These are phyloP conservation scores for Poecilia picta DNA, from an alignment of 2,797 vertebrate genomes.

Conservation along the genomic window DNA sequence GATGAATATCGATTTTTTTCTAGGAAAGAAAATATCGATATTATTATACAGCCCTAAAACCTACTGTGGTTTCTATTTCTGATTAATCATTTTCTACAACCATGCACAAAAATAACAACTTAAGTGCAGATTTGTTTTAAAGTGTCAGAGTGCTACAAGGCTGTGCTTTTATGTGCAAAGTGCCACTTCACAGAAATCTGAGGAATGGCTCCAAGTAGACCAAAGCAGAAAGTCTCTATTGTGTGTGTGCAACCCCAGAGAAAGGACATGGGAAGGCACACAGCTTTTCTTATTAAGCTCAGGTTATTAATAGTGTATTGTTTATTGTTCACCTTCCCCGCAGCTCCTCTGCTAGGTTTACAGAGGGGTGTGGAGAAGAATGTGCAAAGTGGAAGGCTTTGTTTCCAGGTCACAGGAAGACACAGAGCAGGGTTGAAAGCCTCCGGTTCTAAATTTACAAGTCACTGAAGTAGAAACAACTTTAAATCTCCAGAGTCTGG, in stretches of 20 bases:
- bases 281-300: constrained; percentile 54
- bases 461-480: constrained; percentile 32
- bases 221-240: constrained; percentile 48
- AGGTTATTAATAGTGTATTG: constrained; percentile 83
- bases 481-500: constrained; percentile 26
- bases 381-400: constrained; percentile 41
- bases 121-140: neutral
- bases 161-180: neutral
- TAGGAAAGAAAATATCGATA: no score
- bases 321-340: constrained; percentile 75
- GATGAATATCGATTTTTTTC: no score
- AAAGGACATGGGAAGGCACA: constrained; percentile 51
- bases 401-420: constrained; percentile 67
- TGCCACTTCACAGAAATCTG: constrained; percentile 25
- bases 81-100: neutral
- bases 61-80: neutral
- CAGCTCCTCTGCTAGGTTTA: constrained; percentile 36
- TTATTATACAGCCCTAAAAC: no score
- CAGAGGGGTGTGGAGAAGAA: constrained; percentile 53
- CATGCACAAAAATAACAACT: neutral
- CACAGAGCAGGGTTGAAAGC: constrained; percentile 19
- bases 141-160: neutral
- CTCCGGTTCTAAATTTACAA: constrained; percentile 58
- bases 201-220: constrained; percentile 16
- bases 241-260: constrained; percentile 58